phyloP scores from a whole-genome alignment of 2,888 invertebrate species.

The Nymphalis polychloros region DNA sequence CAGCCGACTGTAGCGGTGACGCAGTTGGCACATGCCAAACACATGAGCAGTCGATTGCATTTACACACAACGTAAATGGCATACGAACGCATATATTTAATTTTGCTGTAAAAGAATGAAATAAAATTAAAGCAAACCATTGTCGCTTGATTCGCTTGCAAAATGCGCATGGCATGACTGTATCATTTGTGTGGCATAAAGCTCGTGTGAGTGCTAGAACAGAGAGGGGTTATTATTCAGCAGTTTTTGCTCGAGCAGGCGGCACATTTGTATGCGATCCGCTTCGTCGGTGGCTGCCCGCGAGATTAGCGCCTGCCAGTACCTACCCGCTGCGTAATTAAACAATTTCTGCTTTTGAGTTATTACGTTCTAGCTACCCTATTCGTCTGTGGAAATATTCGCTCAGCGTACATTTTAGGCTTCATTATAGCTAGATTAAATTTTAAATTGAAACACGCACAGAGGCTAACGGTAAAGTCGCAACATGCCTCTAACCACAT shows the following conservation, averaged over 20 bases:
- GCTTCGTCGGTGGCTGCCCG: slow-evolving; percentile 66
- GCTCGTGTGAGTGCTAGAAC: slow-evolving; percentile 58
- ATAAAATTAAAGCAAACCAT: slow-evolving; percentile 16
- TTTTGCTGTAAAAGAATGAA: slow-evolving; percentile 21
- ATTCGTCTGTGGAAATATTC: slow-evolving; percentile 21
- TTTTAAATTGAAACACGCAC: slow-evolving; percentile 36
- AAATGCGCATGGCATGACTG: slow-evolving; percentile 63
- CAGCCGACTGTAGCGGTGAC: slow-evolving; percentile 58
- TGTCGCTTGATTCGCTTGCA: slow-evolving; percentile 52
- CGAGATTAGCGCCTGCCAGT: slow-evolving; percentile 68
- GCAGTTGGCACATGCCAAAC: slow-evolving; percentile 71
- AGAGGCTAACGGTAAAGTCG: slow-evolving; percentile 31
- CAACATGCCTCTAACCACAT: slow-evolving; percentile 33
- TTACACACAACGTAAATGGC: slow-evolving; percentile 37
- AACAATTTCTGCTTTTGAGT: slow-evolving; percentile 65
- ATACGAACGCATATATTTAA: slow-evolving; percentile 23
- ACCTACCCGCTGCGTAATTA: slow-evolving; percentile 62
- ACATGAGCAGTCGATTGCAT: slow-evolving; percentile 41
- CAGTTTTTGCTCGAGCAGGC: slow-evolving; percentile 68
- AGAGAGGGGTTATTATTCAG: slow-evolving; percentile 72
- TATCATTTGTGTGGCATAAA: slow-evolving; percentile 61
- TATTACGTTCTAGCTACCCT: slow-evolving; percentile 46
- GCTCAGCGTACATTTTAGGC: slow-evolving; percentile 21
- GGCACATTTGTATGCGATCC: slow-evolving; percentile 77
- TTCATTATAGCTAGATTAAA: slow-evolving; percentile 34